Conservation (phyloP, 2,113 vertebrate species). For the Anser brachyrhynchus region DNA sequence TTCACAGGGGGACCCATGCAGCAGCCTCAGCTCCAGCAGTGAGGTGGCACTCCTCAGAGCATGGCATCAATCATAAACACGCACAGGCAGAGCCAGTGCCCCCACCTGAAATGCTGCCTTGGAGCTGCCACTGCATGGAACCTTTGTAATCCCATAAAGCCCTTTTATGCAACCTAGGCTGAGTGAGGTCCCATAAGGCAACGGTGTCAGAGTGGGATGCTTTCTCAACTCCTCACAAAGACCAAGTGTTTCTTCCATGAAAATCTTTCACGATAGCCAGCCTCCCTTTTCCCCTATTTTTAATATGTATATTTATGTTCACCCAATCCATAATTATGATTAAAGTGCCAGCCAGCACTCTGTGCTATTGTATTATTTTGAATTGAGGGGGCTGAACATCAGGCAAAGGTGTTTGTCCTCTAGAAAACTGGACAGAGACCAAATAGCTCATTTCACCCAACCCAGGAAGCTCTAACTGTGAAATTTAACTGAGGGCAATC, state of each 20-base stretch:
- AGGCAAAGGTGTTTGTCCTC: neutral
- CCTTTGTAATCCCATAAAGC: slow-evolving; percentile 66
- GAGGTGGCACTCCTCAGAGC: neutral
- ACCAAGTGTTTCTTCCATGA: slow-evolving; percentile 7
- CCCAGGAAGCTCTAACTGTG: neutral
- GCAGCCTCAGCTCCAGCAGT: neutral
- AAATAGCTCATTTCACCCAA: neutral
- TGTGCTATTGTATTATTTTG: neutral
- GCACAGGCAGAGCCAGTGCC: neutral
- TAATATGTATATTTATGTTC: neutral
- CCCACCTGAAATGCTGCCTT: slow-evolving; percentile 11
- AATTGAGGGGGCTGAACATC: accelerated
- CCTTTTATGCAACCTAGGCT: slow-evolving; percentile 54
- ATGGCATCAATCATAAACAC: neutral
- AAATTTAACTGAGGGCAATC: neutral
- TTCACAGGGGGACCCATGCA: accelerated
- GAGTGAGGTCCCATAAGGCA: slow-evolving; percentile 52
- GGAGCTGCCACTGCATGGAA: slow-evolving; percentile 20
- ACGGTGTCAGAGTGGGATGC: slow-evolving; percentile 43
- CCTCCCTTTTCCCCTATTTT: neutral
- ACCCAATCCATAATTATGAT: accelerated
- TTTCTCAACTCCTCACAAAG: slow-evolving; percentile 45
- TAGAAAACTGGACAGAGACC: neutral
- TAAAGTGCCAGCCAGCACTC: neutral
- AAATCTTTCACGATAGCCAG: neutral